Evolutionary conservation across 2,888 invertebrate genomes (phyloP), one percentile per base, ranked within the genome.

Genomic region (Apamea crenata): DNA sequence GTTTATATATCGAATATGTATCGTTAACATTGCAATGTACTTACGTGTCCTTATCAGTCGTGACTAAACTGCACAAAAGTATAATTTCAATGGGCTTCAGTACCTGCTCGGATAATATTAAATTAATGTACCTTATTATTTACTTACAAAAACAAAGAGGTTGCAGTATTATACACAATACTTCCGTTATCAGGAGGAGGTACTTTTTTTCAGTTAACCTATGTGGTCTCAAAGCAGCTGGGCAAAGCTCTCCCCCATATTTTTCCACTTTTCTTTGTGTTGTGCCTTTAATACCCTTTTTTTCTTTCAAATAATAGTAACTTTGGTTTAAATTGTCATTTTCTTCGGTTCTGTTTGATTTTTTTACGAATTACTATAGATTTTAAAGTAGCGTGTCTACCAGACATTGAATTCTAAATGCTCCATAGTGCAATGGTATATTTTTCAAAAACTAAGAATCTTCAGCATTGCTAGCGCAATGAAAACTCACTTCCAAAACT

Each of bases 1-100:
- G 44, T 81, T 68, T 82, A 84, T 82, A 84, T 71, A 78, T 81
- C 75, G 81, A 71, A 56, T 56, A 56, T 56, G 4, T 56, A n/a
- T 56, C 82, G 76, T 82, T 77, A 80, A 78, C 74, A 82, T 83
- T 74, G 77, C 78, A 81, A 77, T 77, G 65, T 76, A 76, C 78
- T 89, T 87, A 88, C 87, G 89, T 81, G 71, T 68, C n/a, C 77
- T 80, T 87, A 84, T 80, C 77, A 83, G 80, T 83, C 87, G 88
- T 91, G 90, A 91, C 89, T 88, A 87, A 87, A 87, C 71, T 88
- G 76, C 47, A 78, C 74, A 81, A 85, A 77, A 68, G 47, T 63
- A 63, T 66, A 65, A 83, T 85, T 81, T 72, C 56, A 84, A 83
- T 74, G 63, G 40, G 16, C 47, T 65, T 84, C 12, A 53, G 36